Evolutionary conservation across 2,888 invertebrate genomes (phyloP).

Genomic region (Actias luna): DNA sequence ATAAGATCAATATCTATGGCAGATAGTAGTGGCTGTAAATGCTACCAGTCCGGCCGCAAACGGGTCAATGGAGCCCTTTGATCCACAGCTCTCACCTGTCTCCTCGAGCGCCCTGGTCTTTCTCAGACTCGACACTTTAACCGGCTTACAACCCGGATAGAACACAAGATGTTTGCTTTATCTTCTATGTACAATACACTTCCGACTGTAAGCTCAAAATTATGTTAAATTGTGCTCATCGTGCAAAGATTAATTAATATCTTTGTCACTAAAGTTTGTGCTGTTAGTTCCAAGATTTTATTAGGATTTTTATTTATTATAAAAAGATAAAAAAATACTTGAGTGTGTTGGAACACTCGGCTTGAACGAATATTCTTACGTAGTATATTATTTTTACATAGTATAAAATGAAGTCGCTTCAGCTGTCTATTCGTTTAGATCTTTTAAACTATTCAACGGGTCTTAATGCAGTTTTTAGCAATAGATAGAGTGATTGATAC

Average conservation of each 20-base stretch:
- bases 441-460: too few relatives aligned
- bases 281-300: not conserved
- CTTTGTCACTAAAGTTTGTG: not conserved
- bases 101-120: slow-evolving; percentile 63
- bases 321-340: too few relatives aligned
- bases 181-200: slow-evolving; percentile 35
- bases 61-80: slow-evolving; percentile 77
- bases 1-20: slow-evolving; percentile 20
- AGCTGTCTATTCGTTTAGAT: too few relatives aligned
- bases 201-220: slow-evolving; percentile 21
- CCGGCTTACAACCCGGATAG: slow-evolving; percentile 49
- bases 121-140: slow-evolving; percentile 68
- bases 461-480: too few relatives aligned
- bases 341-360: too few relatives aligned
- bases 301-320: not conserved
- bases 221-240: not conserved
- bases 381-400: too few relatives aligned
- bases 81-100: slow-evolving; percentile 68
- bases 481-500: too few relatives aligned
- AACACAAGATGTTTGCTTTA: slow-evolving; percentile 54
- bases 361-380: too few relatives aligned
- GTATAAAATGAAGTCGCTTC: too few relatives aligned
- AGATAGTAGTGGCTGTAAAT: slow-evolving; percentile 45
- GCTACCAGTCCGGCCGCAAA: slow-evolving; percentile 56
- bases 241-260: not conserved